A percentile compares a stretch with the other conserved stretches of the same genome.
Evolutionary conservation across 2,888 invertebrate genomes (phyloP).

Genomic region (Hirtodrosophila alboralis): DNA sequence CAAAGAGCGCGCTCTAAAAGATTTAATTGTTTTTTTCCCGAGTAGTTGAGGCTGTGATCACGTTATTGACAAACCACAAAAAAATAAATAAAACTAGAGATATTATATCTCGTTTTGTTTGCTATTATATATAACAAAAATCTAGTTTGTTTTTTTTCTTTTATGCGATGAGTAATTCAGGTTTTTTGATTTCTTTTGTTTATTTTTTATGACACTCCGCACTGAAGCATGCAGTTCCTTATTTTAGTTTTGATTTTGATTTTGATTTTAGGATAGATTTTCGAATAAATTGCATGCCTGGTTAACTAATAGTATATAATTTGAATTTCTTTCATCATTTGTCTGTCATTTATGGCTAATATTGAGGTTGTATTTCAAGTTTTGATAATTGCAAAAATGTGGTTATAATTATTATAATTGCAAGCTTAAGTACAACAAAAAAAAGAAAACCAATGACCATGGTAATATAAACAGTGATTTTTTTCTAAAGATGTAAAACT

Average conservation of each 20-base stretch:
- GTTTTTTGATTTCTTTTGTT: no score
- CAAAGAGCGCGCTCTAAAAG: slow-evolving; percentile 12
- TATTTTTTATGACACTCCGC: slow-evolving; percentile 20
- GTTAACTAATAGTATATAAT: slow-evolving; percentile 4
- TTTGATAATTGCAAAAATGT: slow-evolving; percentile 32
- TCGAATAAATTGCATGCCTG: slow-evolving; percentile 5
- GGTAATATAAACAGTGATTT: slow-evolving; percentile 3
- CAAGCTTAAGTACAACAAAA: slow-evolving; percentile 9
- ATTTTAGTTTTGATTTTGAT: slow-evolving; percentile 23
- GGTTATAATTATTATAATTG: slow-evolving; percentile 50
- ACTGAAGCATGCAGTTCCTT: slow-evolving; percentile 44
- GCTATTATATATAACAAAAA: slow-evolving; percentile 14
- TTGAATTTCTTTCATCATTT: slow-evolving; percentile 6
- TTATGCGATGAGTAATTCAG: slow-evolving; percentile 34
- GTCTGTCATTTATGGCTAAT: slow-evolving; percentile 19
- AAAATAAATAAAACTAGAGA: neutral
- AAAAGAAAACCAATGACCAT: slow-evolving; percentile 31
- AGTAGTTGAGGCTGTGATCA: slow-evolving; percentile 10
- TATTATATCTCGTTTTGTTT: neutral
- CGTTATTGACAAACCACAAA: slow-evolving; percentile 6
- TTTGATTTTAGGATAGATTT: slow-evolving; percentile 20
- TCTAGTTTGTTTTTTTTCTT: slow-evolving; percentile 38
- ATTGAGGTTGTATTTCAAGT: slow-evolving; percentile 21
- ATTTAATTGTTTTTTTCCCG: neutral
- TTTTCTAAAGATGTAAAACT: slow-evolving; percentile 15